Evolutionary conservation across 1,140 invertebrate species (phyloP), one percentile per base, ranked within the genome.

Genomic region (Sesamia nonagrioides): DNA sequence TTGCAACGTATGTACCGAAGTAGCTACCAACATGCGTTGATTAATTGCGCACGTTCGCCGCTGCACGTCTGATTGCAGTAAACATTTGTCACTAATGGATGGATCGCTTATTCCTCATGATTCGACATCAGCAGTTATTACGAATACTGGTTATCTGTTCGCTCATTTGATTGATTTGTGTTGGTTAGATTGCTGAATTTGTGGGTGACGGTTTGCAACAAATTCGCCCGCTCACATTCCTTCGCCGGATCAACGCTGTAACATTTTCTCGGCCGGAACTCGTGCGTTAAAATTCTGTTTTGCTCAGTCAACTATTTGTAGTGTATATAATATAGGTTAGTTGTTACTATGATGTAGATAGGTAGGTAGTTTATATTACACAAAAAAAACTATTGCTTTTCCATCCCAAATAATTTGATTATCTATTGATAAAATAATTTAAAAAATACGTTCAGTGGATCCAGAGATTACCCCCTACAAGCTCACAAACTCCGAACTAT

Each of bases 61-160:
- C 73, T 77, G 79, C 84, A 81, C 80, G 82, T 86, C 81, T 87
- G 85, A 89, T 89, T 89, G 85, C 84, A 86, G 82, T 83, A 84
- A 87, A 88, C 89, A 88, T 89, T 90, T 89, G 89, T 86, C 85
- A 79, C 84, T 90, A 89, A 89, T 89, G 88, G 85, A 83, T 83
- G 81, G 84, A 87, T 86, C 88, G 82, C 82, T 89, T 86, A 88
- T 88, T 61, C 66, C 76, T 63, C 71, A 76, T 82, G 75, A 82
- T 82, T 82, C 80, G 72, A 82, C 66, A 76, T 54, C 52, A 77
- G 73, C 74, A 69, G 63, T 66, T 66, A 73, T 80, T 61, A 37
- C 3, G 61, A 45, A 54, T 40, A 6, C 48, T 21, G 45, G 73
- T 52, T 68, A 69, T 68, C 76, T 58, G 50, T 77, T 56, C 21